Evolutionary conservation across 1,140 invertebrate species (phyloP).

Genomic region (Drosophila burlai): DNA sequence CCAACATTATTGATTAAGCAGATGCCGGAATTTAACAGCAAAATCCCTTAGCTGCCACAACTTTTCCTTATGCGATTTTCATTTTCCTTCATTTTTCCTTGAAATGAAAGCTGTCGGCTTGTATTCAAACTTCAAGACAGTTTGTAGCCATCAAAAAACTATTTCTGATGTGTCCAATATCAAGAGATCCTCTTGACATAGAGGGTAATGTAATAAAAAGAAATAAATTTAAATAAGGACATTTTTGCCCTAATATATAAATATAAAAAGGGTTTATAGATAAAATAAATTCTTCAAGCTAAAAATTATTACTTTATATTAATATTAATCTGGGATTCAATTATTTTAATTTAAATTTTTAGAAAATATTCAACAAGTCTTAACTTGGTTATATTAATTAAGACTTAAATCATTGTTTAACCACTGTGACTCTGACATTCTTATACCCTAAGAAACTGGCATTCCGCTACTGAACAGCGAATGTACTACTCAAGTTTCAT

Average conservation of each 20-base stretch:
- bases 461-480: conserved; percentile 10
- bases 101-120: conserved; percentile 39
- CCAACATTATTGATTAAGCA: conserved; percentile 29
- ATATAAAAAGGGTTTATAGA: neutral
- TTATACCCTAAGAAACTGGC: neutral
- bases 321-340: neutral
- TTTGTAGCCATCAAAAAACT: conserved; percentile 14
- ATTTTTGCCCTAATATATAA: no score
- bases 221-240: no score
- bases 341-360: neutral
- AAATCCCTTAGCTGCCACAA: conserved; percentile 19
- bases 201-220: conserved; percentile 15
- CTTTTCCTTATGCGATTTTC: conserved; percentile 1
- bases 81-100: neutral
- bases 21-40: conserved; percentile 24
- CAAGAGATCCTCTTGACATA: conserved; percentile 11
- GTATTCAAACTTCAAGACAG: conserved; percentile 41
- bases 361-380: neutral
- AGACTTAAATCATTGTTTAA: neutral
- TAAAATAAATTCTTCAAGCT: neutral
- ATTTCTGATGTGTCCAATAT: conserved; percentile 25
- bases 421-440: neutral
- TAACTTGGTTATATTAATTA: neutral
- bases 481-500: conserved; percentile 6
- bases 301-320: neutral